Evolutionary conservation across 2,888 invertebrate genomes (phyloP).

Genomic region (Metellina segmentata): DNA sequence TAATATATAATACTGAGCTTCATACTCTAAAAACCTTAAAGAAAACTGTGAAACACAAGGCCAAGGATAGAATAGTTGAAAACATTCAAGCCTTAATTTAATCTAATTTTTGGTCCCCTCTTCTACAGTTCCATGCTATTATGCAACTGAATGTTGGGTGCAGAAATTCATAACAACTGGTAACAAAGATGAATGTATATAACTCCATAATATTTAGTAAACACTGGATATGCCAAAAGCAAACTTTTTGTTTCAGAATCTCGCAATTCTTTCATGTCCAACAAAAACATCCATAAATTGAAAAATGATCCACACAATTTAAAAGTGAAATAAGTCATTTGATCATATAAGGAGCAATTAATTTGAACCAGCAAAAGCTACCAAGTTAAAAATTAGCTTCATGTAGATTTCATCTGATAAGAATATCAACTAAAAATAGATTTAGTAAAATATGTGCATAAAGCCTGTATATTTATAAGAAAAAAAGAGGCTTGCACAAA

Average conservation of each 20-base stretch:
- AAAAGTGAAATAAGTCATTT: conserved; percentile 11
- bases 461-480: neutral
- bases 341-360: conserved; percentile 1
- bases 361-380: conserved; percentile 19
- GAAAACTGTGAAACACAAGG: neutral
- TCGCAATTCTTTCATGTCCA: neutral
- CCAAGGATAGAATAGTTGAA: neutral
- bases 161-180: no score
- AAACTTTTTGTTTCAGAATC: conserved; percentile 27
- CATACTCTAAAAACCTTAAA: no score
- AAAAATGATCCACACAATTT: conserved; percentile 28
- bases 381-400: conserved; percentile 7
- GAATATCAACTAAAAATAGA: neutral
- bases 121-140: neutral
- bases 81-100: neutral
- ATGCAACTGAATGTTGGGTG: no score
- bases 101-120: conserved; percentile 32
- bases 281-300: conserved; percentile 7
- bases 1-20: no score
- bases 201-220: no score
- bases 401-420: neutral
- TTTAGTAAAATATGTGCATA: neutral
- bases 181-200: no score
- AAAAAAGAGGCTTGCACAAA: conserved; percentile 19
- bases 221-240: neutral